A percentile compares a stretch with the other conserved stretches of the same genome.
phyloP scores from a whole-genome alignment of 2,888 invertebrate species.

The Ochropacha duplaris region DNA sequence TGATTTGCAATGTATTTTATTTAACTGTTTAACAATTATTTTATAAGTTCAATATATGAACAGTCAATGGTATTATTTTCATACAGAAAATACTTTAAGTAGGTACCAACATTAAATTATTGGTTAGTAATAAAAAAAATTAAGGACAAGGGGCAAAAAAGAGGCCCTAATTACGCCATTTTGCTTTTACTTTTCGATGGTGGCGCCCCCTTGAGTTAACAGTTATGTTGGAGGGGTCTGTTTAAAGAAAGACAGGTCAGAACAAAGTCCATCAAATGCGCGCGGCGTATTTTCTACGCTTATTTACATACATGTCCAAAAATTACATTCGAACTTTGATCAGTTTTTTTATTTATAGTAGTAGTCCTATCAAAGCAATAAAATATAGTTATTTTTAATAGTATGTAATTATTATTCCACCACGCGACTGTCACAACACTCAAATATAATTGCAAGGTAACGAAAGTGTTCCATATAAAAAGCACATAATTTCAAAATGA shows the following conservation, averaged over 20 bases:
- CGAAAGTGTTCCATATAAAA: slow-evolving; percentile 17
- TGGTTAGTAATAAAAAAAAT: too few relatives aligned
- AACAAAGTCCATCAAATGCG: background rate
- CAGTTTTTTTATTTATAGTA: background rate
- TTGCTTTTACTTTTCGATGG: too few relatives aligned
- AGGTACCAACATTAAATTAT: background rate
- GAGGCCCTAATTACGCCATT: too few relatives aligned
- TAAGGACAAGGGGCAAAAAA: too few relatives aligned
- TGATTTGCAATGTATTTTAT: background rate
- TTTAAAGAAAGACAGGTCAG: background rate
- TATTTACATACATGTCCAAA: background rate
- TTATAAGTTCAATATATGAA: background rate
- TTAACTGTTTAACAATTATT: background rate
- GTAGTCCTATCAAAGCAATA: slow-evolving; percentile 3
- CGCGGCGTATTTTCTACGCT: background rate
- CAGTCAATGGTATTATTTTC: background rate
- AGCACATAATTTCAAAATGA: slow-evolving; percentile 22
- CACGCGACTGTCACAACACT: slow-evolving; percentile 10
- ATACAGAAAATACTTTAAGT: too few relatives aligned
- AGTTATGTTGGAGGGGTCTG: background rate
- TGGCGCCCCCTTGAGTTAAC: too few relatives aligned
- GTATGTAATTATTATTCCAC: background rate
- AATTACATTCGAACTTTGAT: background rate
- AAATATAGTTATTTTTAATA: slow-evolving; percentile 10
- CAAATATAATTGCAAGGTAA: slow-evolving; percentile 13